Evolutionary conservation across 2,888 invertebrate genomes (phyloP).

Genomic region (Lissonota sp.): DNA sequence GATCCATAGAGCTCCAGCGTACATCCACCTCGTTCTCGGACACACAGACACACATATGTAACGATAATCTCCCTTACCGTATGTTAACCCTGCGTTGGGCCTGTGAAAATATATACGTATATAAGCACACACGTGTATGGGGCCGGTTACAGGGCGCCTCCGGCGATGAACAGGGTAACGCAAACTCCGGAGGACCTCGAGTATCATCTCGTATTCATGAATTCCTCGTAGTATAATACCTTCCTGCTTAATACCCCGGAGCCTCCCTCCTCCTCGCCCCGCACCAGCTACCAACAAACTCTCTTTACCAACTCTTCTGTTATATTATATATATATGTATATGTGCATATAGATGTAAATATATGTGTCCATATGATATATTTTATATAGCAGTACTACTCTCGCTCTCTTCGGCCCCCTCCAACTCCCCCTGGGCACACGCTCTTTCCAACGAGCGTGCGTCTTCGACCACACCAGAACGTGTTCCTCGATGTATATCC

Average conservation of each 20-base stretch:
- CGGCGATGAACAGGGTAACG: conserved; percentile 48
- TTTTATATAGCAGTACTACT: conserved; percentile 3
- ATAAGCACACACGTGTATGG: background rate
- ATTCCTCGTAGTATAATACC: conserved; percentile 67
- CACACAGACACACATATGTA: conserved; percentile 12
- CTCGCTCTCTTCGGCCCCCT: conserved; percentile 35
- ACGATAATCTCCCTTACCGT: conserved; percentile 38
- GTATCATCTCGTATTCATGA: conserved; percentile 70
- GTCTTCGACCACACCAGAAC: conserved; percentile 37
- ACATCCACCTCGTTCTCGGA: conserved; percentile 10
- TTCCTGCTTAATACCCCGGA: conserved; percentile 60
- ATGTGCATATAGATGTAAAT: background rate
- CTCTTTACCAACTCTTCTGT: background rate
- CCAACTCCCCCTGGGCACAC: conserved; percentile 13
- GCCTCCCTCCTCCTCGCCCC: conserved; percentile 40
- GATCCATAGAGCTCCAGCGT: conserved; percentile 36
- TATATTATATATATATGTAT: background rate
- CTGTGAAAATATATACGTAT: conserved; percentile 10
- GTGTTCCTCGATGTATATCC: conserved; percentile 19
- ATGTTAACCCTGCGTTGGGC: conserved; percentile 14
- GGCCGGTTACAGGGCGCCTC: conserved; percentile 31
- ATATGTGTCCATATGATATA: conserved; percentile 2
- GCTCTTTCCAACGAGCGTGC: conserved; percentile 30
- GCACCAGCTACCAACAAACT: conserved; percentile 47
- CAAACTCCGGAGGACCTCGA: conserved; percentile 61